Percentiles rank a stretch among this genome's conserved stretches.
These are phyloP conservation scores for Eueides isabella DNA, from an alignment of 1,140 invertebrate species.

Conservation along the genomic window DNA sequence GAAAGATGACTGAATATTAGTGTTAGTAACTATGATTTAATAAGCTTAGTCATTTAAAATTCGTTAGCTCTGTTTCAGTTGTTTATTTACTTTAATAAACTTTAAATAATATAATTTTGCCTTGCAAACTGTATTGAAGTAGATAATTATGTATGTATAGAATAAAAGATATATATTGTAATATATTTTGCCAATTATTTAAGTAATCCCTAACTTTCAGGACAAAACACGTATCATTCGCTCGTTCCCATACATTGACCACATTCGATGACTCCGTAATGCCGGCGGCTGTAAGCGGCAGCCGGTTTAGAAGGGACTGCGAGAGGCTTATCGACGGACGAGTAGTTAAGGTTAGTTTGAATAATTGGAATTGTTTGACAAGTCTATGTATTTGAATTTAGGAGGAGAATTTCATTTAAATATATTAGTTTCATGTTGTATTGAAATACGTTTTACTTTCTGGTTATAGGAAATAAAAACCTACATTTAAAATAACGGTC, in stretches of 20 bases:
- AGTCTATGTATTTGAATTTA: background rate
- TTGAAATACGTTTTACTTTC: background rate
- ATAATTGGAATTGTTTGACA: conserved; percentile 3
- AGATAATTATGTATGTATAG: too few species aligned
- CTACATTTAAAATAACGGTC: too few species aligned
- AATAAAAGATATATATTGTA: too few species aligned
- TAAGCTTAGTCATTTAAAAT: too few species aligned
- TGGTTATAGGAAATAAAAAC: too few species aligned
- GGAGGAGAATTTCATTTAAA: background rate
- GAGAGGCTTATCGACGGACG: conserved; percentile 75
- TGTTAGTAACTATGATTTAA: too few species aligned
- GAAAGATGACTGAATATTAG: too few species aligned
- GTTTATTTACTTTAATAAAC: too few species aligned
- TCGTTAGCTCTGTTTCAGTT: too few species aligned
- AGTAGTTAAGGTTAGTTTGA: conserved; percentile 56
- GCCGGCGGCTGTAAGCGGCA: conserved; percentile 76
- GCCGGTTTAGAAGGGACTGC: conserved; percentile 77
- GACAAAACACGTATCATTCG: conserved; percentile 95
- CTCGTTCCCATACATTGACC: conserved; percentile 91
- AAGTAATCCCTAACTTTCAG: conserved; percentile 69
- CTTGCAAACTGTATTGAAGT: background rate
- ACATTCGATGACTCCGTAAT: conserved; percentile 89
- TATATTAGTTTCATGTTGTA: background rate
- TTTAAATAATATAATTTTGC: background rate
- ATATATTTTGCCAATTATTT: conserved; percentile 20